Percentiles rank a stretch among this genome's conserved stretches.
These are phyloP conservation scores for Griposia aprilina DNA, from an alignment of 2,888 invertebrate genomes.

Conservation along the genomic window DNA sequence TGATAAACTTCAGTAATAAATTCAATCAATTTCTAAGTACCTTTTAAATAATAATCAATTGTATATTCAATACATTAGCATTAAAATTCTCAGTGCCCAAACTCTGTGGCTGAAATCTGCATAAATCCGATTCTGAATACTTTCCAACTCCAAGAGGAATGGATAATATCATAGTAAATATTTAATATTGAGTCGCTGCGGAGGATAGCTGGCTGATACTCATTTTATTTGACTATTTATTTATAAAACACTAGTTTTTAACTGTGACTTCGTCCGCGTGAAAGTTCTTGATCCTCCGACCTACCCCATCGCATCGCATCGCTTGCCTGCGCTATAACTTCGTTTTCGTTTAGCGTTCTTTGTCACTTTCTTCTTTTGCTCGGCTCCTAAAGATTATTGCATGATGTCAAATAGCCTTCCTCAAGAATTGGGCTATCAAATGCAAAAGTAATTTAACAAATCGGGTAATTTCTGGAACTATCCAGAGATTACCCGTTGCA, in stretches of 20 bases:
- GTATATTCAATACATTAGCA: neutral
- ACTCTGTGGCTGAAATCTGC: conserved; percentile 14
- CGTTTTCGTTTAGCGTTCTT: too few species aligned
- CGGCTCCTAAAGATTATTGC: too few species aligned
- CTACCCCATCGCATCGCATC: too few species aligned
- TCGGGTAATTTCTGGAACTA: too few species aligned
- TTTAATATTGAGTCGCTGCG: conserved; percentile 27
- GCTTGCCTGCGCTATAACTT: too few species aligned
- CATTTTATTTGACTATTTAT: neutral
- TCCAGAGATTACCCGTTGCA: too few species aligned
- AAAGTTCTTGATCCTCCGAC: too few species aligned
- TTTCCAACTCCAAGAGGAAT: conserved; percentile 13
- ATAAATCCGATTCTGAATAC: conserved; percentile 28
- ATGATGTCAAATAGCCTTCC: too few species aligned
- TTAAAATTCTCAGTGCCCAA: conserved; percentile 7
- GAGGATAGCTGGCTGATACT: neutral
- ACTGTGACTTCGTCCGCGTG: too few species aligned
- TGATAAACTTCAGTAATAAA: neutral
- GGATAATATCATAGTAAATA: conserved; percentile 42
- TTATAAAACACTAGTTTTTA: neutral
- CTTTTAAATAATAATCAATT: conserved; percentile 15
- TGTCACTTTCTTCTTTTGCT: too few species aligned
- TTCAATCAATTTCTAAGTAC: neutral
- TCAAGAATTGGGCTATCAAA: too few species aligned
- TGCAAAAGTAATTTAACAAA: too few species aligned